phyloP scores from a whole-genome alignment of 2,797 vertebrate genomes.

The Tamandua tetradactyla region DNA sequence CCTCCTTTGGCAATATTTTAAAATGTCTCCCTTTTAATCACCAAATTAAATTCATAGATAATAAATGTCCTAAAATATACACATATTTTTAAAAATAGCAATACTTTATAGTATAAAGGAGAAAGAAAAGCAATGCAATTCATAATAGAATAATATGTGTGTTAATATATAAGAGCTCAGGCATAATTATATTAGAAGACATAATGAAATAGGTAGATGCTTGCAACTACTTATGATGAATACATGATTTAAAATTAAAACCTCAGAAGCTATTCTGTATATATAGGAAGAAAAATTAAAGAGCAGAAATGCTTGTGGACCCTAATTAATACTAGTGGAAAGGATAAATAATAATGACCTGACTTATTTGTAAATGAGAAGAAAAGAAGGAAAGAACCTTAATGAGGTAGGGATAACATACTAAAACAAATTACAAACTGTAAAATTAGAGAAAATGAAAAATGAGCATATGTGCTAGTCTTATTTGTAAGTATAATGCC shows the following conservation, averaged over 20 bases:
- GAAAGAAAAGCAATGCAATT: background rate
- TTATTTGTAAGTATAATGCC: background rate
- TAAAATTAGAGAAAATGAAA: constrained; percentile 5
- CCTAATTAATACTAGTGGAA: constrained; percentile 26
- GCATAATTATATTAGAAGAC: background rate
- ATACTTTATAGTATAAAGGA: constrained; percentile 6
- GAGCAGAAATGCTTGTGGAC: background rate
- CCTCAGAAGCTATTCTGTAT: background rate
- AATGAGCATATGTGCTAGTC: background rate
- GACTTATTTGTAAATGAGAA: background rate
- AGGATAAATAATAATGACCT: constrained; percentile 29
- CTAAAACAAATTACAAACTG: background rate
- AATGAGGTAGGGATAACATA: background rate
- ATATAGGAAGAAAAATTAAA: constrained; percentile 32
- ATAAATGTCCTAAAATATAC: background rate
- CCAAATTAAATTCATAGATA: constrained; percentile 32
- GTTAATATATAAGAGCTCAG: background rate
- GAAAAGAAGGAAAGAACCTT: background rate
- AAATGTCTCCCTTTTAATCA: background rate
- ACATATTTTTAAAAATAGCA: constrained; percentile 5
- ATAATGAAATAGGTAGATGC: constrained; percentile 11
- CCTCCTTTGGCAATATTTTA: background rate
- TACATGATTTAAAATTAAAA: constrained; percentile 26
- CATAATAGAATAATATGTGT: constrained; percentile 39
- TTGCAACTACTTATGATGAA: background rate